Percentiles rank a stretch among this genome's conserved stretches.
Evolutionary conservation across 2,797 vertebrate species (phyloP).

Genomic region (Oceanodroma leucorhoa): DNA sequence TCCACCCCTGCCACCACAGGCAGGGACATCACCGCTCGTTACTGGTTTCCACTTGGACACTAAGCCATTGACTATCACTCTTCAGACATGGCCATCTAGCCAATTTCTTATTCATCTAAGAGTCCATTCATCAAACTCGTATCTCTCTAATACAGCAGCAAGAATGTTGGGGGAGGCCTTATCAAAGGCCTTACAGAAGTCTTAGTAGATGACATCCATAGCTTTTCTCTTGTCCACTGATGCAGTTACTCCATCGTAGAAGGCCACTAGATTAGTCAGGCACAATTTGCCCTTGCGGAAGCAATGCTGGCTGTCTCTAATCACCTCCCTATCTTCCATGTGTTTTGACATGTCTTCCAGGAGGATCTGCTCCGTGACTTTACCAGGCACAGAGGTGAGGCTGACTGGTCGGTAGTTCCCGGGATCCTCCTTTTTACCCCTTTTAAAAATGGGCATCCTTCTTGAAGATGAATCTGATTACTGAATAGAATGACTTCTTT

Average conservation of each 20-base stretch:
- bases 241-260: neutral
- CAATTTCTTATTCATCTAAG: neutral
- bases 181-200: neutral
- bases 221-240: neutral
- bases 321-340: neutral
- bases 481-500: neutral
- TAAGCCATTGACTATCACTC: neutral
- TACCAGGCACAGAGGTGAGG: neutral
- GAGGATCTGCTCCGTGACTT: neutral
- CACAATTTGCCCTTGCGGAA: neutral
- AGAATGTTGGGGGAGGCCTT: neutral
- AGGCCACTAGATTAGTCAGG: neutral
- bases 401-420: neutral
- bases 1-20: fast-evolving
- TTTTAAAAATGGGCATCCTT: neutral
- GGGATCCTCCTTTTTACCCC: neutral
- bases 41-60: neutral
- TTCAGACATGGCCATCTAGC: neutral
- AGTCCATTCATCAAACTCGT: neutral
- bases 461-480: neutral
- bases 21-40: neutral
- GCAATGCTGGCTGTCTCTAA: neutral
- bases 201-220: neutral
- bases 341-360: neutral
- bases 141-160: neutral